Conservation (phyloP, 2,888 invertebrate species). For the Pinctada fucata region DNA sequence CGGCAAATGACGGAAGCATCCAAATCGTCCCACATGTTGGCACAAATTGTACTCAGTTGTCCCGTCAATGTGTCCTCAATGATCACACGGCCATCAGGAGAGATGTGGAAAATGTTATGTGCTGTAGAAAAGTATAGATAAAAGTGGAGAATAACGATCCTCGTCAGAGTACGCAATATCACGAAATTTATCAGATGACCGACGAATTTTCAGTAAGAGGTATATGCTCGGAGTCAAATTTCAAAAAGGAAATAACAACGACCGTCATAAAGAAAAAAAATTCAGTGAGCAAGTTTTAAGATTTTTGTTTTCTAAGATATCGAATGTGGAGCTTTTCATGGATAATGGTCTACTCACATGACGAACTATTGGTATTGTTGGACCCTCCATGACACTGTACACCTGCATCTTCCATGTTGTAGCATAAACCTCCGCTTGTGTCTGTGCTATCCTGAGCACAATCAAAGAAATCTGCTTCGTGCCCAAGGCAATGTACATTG, state of each 20-base stretch:
- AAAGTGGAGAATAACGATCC: neutral
- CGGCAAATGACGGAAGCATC: conserved; percentile 30
- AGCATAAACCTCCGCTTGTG: neutral
- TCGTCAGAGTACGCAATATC: neutral
- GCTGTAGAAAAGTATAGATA: neutral
- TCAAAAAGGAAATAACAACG: no score
- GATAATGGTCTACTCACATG: no score
- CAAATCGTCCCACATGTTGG: conserved; percentile 4
- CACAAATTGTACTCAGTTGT: conserved; percentile 10
- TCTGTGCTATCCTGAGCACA: conserved; percentile 11
- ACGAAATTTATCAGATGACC: no score
- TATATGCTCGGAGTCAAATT: no score
- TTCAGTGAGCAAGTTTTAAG: no score
- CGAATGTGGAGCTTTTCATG: no score
- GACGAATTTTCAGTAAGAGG: no score
- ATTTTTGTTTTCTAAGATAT: no score
- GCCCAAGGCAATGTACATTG: conserved; percentile 11
- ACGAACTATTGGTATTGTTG: no score
- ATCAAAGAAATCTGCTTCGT: neutral
- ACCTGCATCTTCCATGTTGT: conserved; percentile 19
- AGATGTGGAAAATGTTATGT: neutral
- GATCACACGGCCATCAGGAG: neutral
- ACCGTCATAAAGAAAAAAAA: no score
- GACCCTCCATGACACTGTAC: neutral
- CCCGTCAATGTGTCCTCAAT: neutral